Percentiles rank a stretch among this genome's conserved stretches.
Conservation (phyloP, 2,113 vertebrate species). For the Corythaixoides concolor region DNA sequence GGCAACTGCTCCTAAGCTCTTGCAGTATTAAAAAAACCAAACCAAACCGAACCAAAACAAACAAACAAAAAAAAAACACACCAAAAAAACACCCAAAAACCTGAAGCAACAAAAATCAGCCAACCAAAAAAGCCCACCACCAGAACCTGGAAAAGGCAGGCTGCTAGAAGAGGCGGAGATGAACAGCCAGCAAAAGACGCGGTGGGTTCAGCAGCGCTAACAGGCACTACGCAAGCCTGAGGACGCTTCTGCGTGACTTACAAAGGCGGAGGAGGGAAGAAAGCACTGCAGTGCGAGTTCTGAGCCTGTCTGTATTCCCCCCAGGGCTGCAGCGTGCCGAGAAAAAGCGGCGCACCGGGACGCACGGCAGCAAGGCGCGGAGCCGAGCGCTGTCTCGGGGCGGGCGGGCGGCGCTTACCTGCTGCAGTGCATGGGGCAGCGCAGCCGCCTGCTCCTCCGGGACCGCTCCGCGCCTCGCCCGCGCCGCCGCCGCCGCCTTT, state of each 20-base stretch:
- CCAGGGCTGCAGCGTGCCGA: too few species aligned
- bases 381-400: too few species aligned
- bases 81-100: too few species aligned
- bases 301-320: too few species aligned
- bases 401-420: not conserved
- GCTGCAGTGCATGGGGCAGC: not conserved
- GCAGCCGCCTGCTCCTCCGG: not conserved
- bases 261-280: too few species aligned
- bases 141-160: not conserved
- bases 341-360: too few species aligned
- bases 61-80: too few species aligned
- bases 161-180: not conserved
- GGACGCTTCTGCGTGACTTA: not conserved
- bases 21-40: too few species aligned
- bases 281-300: not conserved
- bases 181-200: accelerated
- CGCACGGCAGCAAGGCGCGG: not conserved
- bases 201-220: accelerated
- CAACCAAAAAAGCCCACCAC: accelerated
- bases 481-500: not conserved
- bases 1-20: not conserved
- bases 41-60: too few species aligned
- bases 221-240: accelerated
- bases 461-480: not conserved
- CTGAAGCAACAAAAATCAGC: not conserved